These are phyloP conservation scores for Apomyelois bistriatella DNA, from an alignment of 2,888 invertebrate genomes.

Conservation along the genomic window DNA sequence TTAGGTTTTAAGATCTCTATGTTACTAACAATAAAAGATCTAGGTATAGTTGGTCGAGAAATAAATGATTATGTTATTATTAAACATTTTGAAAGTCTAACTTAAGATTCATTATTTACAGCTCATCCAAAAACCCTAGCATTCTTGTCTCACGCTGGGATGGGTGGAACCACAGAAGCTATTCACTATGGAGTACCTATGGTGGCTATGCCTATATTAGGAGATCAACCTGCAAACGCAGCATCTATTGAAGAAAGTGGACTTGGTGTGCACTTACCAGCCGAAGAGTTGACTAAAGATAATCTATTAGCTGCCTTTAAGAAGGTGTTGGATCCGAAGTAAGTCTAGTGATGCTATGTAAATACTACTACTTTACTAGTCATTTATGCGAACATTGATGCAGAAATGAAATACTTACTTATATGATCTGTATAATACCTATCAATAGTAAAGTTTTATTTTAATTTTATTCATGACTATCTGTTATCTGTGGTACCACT, in stretches of 20 bases:
- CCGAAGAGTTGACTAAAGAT: conserved; percentile 72
- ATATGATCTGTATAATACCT: too few species aligned
- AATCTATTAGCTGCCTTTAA: conserved; percentile 71
- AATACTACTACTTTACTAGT: too few species aligned
- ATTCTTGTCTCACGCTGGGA: conserved; percentile 81
- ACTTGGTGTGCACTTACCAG: conserved; percentile 66
- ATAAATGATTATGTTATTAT: too few species aligned
- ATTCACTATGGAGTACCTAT: conserved; percentile 81
- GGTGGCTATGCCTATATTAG: conserved; percentile 79
- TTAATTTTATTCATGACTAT: too few species aligned
- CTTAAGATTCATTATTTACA: conserved; percentile 33
- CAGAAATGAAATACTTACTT: too few species aligned
- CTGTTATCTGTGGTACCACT: too few species aligned
- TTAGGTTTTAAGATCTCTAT: too few species aligned
- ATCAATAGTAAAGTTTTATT: too few species aligned
- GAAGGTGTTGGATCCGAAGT: conserved; percentile 78
- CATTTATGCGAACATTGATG: too few species aligned
- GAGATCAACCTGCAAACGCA: conserved; percentile 81
- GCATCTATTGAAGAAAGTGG: conserved; percentile 77
- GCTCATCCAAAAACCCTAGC: conserved; percentile 81
- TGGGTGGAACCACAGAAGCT: conserved; percentile 80
- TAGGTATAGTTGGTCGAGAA: too few species aligned
- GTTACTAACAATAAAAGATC: too few species aligned
- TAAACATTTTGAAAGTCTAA: background rate
- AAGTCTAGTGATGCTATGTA: conserved; percentile 35